These are phyloP conservation scores for Brachyrhaphis roseni DNA, from an alignment of 2,797 vertebrate genomes.

Conservation along the genomic window DNA sequence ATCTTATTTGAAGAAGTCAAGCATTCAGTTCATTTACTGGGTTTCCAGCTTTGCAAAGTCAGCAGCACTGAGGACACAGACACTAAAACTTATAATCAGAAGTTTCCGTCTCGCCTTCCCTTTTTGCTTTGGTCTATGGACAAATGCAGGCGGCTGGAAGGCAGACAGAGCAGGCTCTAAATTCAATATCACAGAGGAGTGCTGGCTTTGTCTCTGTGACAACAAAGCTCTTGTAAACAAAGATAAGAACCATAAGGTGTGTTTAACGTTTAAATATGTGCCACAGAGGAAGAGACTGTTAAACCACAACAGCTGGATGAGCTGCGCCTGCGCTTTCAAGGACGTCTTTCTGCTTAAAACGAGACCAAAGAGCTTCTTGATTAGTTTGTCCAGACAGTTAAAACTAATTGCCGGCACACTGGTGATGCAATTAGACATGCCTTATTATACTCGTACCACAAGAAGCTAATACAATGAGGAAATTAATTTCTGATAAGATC, in stretches of 20 bases:
- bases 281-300: slow-evolving; percentile 20
- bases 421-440: slow-evolving; percentile 12
- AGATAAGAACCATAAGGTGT: slow-evolving; percentile 45
- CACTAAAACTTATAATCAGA: slow-evolving; percentile 40
- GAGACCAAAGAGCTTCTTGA: not conserved
- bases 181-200: not conserved
- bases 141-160: slow-evolving; percentile 8
- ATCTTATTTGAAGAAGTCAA: slow-evolving; percentile 24
- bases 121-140: slow-evolving; percentile 11
- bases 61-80: slow-evolving; percentile 10
- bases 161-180: slow-evolving; percentile 11
- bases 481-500: not conserved
- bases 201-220: slow-evolving; percentile 24
- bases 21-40: slow-evolving; percentile 6
- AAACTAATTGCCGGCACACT: not conserved
- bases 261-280: slow-evolving; percentile 37
- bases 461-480: slow-evolving; percentile 14
- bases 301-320: slow-evolving; percentile 48
- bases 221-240: slow-evolving; percentile 53
- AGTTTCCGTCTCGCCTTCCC: slow-evolving; percentile 22
- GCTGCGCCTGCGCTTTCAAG: slow-evolving; percentile 16
- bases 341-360: slow-evolving; percentile 3
- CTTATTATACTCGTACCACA: slow-evolving; percentile 2
- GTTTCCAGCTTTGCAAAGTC: slow-evolving; percentile 26
- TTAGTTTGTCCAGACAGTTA: not conserved